Base-by-base conservation (phyloP, 2,888 invertebrate species). In the Alviniconcha strummeri region DNA sequence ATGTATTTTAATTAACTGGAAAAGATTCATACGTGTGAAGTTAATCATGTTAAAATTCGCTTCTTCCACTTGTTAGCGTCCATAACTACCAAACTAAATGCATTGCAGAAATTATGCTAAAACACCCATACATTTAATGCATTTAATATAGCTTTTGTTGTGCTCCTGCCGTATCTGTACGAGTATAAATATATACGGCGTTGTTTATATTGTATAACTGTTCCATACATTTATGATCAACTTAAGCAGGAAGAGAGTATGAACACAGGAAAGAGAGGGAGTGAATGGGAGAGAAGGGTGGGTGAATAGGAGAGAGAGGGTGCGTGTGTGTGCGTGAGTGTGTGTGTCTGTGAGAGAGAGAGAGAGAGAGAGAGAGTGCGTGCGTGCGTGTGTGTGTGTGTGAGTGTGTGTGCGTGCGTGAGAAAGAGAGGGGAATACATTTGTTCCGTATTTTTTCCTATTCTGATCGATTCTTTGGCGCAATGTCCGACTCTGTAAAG, bases 101-200 rank as follows among this genome's bases (percentile, higher is more conserved):
- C 19, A 77, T n/a, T 56, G 77, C 57, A 78, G n/a, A 52, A n/a
- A 7, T n/a, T 78, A 78, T 78, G 78, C 78, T 56, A 78, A 64
- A 64, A 17, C 15, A 69, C 69, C 36, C 1, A 64, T 19, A 52
- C 52, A 4, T 77, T 5, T 55, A 54, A 8, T 80, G 80, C 80
- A 80, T 80, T 80, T 80, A 80, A n/a, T 36, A 36, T 80, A 69
- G 80, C 69, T 80, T 80, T 56, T 69, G 52, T 77, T 55, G 67
- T n/a, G 67, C 69, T 80, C 52, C 55, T 54, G 79, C 67, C 79
- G n/a, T 17, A 60, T 60, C 13, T 71, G 71, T 71, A 71, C 71
- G n/a, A 60, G 60, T 60, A 60, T 60, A 60, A 60, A 60, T 60
- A 60, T 60, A 60, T 4, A 60, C 13, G 60, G 60, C 60, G 13